phyloP scores from a whole-genome alignment of 2,113 vertebrate genomes.

The Nanorana parkeri region DNA sequence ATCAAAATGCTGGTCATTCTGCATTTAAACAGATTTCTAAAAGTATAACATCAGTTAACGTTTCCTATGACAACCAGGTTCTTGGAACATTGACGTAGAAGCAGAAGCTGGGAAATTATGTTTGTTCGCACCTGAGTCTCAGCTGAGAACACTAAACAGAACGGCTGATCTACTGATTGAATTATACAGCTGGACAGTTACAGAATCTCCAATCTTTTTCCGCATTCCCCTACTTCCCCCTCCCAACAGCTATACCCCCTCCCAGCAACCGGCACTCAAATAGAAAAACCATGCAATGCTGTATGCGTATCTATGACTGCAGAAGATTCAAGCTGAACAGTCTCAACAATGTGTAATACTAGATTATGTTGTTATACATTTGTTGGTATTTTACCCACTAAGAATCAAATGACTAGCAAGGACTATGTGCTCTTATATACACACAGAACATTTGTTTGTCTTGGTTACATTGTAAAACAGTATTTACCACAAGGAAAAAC shows the following conservation, averaged over 20 bases:
- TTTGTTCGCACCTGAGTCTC: neutral
- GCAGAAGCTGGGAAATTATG: neutral
- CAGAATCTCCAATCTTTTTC: constrained; percentile 4
- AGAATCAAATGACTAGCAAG: neutral
- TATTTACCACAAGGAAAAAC: too few species aligned
- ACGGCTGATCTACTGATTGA: neutral
- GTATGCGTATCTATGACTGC: neutral
- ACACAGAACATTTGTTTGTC: too few species aligned
- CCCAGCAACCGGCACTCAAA: neutral
- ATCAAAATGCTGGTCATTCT: too few species aligned
- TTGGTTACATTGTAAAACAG: too few species aligned
- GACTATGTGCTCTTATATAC: too few species aligned
- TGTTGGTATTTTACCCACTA: neutral
- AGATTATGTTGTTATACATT: neutral
- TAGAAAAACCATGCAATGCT: neutral
- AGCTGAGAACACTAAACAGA: neutral
- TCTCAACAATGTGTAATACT: neutral
- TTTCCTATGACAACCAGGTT: neutral
- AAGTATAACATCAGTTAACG: too few species aligned
- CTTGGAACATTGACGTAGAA: neutral
- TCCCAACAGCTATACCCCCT: neutral
- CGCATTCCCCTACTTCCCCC: neutral
- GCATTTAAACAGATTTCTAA: too few species aligned
- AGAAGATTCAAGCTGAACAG: neutral
- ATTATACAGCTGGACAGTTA: constrained; percentile 1